phyloP scores from a whole-genome alignment of 2,888 invertebrate genomes.

The Aspidiotus rigidus region DNA sequence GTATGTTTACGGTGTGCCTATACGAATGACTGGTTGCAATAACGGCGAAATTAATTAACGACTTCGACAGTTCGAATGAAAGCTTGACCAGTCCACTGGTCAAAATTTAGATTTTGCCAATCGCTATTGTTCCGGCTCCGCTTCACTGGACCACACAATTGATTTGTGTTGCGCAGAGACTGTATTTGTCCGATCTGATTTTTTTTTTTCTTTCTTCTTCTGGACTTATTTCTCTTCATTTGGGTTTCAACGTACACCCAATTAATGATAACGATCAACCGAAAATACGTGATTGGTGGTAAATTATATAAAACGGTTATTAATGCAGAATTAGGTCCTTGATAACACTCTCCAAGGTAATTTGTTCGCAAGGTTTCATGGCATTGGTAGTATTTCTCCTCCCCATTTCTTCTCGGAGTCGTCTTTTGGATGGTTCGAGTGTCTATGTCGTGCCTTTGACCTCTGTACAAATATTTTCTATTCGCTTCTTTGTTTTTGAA shows the following conservation, averaged over 20 bases:
- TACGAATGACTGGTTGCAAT: slow-evolving; percentile 5
- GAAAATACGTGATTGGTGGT: no score
- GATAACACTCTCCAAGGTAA: no score
- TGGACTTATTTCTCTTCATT: neutral
- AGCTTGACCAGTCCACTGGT: slow-evolving; percentile 19
- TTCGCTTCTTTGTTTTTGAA: no score
- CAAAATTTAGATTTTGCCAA: slow-evolving; percentile 8
- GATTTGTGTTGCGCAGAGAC: slow-evolving; percentile 6
- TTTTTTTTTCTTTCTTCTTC: neutral
- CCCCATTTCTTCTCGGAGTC: no score
- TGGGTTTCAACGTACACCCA: neutral
- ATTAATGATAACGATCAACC: neutral
- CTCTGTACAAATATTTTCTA: no score
- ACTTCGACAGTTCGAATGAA: slow-evolving; percentile 4
- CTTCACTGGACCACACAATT: slow-evolving; percentile 30
- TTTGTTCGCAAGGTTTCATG: no score
- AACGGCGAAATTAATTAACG: slow-evolving; percentile 26
- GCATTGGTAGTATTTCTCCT: no score
- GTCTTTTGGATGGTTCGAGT: no score
- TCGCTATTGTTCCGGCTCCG: slow-evolving; percentile 24
- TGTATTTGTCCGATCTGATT: neutral
- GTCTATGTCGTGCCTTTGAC: no score
- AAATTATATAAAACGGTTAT: no score
- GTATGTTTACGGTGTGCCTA: slow-evolving; percentile 13
- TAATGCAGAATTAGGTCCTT: no score